phyloP scores from a whole-genome alignment of 2,113 vertebrate species.

The Calidris pygmaea region DNA sequence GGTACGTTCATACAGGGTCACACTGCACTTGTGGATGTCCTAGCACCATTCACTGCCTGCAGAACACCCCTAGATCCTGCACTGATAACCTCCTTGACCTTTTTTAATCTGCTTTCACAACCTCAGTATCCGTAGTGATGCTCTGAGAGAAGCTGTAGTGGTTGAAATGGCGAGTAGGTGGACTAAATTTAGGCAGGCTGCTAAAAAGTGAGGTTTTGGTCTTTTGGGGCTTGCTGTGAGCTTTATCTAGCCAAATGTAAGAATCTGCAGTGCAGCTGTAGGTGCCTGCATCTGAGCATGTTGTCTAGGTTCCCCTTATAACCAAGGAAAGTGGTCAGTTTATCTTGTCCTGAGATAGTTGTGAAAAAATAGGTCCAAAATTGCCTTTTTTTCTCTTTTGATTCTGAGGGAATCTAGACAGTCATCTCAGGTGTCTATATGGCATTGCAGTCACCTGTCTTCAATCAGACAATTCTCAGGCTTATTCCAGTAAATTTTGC shows the following conservation, averaged over 20 bases:
- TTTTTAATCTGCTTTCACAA: not conserved
- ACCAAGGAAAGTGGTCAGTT: not conserved
- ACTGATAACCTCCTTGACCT: not conserved
- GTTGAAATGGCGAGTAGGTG: not conserved
- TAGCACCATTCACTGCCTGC: not conserved
- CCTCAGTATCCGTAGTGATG: not conserved
- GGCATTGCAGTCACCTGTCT: not conserved
- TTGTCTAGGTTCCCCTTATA: not conserved
- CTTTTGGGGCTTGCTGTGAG: not conserved
- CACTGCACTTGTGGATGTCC: fast-evolving
- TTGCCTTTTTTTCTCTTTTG: not conserved
- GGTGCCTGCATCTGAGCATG: not conserved
- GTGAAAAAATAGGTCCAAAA: not conserved
- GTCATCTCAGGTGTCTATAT: not conserved
- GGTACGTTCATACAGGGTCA: fast-evolving
- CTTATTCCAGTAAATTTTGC: not conserved
- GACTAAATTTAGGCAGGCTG: not conserved
- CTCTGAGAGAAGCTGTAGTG: not conserved
- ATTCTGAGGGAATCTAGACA: not conserved
- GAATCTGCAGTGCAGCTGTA: not conserved
- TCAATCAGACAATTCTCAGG: not conserved
- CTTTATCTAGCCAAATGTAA: not conserved
- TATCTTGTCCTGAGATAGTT: not conserved
- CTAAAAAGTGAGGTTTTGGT: not conserved
- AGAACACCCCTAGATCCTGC: not conserved